Conservation (phyloP, 2,888 invertebrate species). For the Amblyjoppa proteus region DNA sequence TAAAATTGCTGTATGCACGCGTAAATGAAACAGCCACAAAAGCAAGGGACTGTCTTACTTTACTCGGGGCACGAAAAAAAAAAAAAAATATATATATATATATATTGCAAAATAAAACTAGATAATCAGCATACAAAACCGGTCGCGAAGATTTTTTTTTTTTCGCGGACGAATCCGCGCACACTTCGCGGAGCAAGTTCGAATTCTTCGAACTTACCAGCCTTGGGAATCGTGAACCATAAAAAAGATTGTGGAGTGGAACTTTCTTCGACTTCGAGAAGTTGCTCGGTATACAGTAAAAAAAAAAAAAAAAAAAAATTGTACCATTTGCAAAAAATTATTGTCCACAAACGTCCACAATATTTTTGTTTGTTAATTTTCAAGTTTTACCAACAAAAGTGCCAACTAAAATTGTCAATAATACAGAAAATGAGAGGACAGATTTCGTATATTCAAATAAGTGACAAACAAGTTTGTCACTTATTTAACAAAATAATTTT, state of each 20-base stretch:
- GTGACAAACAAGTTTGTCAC: too few species aligned
- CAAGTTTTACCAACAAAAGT: too few species aligned
- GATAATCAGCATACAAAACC: constrained; percentile 73
- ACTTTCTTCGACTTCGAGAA: constrained; percentile 38
- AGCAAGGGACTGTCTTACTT: neutral
- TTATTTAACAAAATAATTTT: too few species aligned
- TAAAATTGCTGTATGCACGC: neutral
- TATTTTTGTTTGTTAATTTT: too few species aligned
- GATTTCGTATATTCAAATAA: too few species aligned
- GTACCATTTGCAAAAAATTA: too few species aligned
- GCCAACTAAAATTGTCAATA: too few species aligned
- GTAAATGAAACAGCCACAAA: neutral
- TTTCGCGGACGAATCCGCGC: constrained; percentile 48
- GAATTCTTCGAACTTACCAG: constrained; percentile 70
- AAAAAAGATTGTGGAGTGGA: constrained; percentile 50
- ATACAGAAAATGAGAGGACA: too few species aligned
- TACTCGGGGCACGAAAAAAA: neutral
- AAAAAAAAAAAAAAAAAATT: too few species aligned
- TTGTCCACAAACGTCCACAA: too few species aligned
- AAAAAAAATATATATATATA: too few species aligned
- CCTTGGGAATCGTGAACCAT: constrained; percentile 73
- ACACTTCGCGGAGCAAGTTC: constrained; percentile 46
- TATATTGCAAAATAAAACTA: constrained; percentile 14
- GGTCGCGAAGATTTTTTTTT: constrained; percentile 72
- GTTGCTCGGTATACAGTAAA: neutral